Percentiles rank a stretch among this genome's conserved stretches.
Evolutionary conservation across 2,888 invertebrate species (phyloP).

Genomic region (Scaptomyza caliginosa): DNA sequence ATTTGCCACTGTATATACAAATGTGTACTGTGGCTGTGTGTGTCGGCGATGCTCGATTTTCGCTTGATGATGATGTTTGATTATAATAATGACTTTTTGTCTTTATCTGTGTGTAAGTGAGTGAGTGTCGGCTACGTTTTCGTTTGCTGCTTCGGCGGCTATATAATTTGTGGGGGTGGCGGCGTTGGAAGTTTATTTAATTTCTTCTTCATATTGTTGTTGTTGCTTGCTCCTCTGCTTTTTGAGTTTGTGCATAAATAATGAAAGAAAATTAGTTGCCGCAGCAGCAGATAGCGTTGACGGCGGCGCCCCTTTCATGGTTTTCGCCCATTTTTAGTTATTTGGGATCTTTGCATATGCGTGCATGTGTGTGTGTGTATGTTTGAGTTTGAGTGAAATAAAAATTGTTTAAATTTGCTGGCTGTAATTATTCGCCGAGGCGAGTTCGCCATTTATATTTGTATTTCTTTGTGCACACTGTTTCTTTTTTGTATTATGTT

Average conservation of each 20-base stretch:
- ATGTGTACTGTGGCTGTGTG: constrained; percentile 24
- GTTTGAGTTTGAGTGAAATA: constrained; percentile 41
- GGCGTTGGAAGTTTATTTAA: constrained; percentile 25
- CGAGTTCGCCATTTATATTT: constrained; percentile 73
- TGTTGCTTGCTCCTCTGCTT: constrained; percentile 12
- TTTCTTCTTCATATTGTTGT: constrained; percentile 24
- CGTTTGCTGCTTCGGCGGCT: constrained; percentile 41
- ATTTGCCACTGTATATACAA: constrained; percentile 39
- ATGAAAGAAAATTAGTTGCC: constrained; percentile 43
- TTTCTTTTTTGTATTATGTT: constrained; percentile 29
- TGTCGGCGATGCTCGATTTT: constrained; percentile 60
- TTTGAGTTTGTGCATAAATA: constrained; percentile 23
- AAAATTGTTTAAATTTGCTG: constrained; percentile 53
- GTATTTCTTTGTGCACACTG: constrained; percentile 56
- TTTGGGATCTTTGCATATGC: constrained; percentile 29
- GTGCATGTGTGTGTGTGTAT: constrained; percentile 8
- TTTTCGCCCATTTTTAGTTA: constrained; percentile 41
- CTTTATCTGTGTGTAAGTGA: constrained; percentile 23
- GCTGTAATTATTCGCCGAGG: constrained; percentile 57
- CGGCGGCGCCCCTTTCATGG: constrained; percentile 12
- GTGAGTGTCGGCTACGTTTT: constrained; percentile 40
- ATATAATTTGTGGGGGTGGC: constrained; percentile 46
- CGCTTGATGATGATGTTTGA: constrained; percentile 71
- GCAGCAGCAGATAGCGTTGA: neutral
- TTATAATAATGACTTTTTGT: constrained; percentile 64